Percentiles rank a stretch among this genome's conserved stretches.
These are phyloP conservation scores for Pseudocheirus occidentalis DNA, from an alignment of 2,797 vertebrate genomes.

Conservation along the genomic window DNA sequence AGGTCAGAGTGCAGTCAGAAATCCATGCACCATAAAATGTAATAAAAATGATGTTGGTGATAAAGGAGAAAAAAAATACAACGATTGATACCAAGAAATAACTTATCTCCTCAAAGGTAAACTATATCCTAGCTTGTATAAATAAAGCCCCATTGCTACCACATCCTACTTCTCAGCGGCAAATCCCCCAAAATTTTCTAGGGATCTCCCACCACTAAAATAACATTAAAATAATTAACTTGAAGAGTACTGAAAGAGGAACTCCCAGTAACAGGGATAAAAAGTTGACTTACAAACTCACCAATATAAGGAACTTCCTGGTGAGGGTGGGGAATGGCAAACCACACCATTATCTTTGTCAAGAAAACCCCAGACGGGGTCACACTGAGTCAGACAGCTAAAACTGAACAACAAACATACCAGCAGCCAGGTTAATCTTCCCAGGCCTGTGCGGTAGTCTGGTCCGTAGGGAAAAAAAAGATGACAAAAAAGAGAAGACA, in stretches of 20 bases:
- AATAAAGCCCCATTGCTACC: neutral
- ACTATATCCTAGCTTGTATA: neutral
- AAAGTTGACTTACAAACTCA: neutral
- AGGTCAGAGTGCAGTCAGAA: neutral
- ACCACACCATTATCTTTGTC: no score
- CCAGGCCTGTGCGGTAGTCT: neutral
- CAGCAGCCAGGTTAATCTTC: neutral
- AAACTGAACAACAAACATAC: no score
- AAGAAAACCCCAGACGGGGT: no score
- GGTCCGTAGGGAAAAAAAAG: neutral
- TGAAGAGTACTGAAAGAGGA: neutral
- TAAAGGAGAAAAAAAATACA: neutral
- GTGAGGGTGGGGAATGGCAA: neutral
- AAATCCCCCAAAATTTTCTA: neutral
- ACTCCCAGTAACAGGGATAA: neutral
- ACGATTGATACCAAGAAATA: neutral
- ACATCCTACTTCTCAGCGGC: neutral
- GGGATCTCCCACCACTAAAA: neutral
- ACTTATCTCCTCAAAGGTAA: neutral
- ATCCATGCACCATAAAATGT: neutral
- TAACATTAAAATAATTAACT: neutral
- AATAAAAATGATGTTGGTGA: neutral
- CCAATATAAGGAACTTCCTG: neutral
- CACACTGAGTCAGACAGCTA: no score
- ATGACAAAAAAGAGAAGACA: neutral